Conservation (phyloP, 2,113 vertebrate genomes). For the Amazona guildingii region DNA sequence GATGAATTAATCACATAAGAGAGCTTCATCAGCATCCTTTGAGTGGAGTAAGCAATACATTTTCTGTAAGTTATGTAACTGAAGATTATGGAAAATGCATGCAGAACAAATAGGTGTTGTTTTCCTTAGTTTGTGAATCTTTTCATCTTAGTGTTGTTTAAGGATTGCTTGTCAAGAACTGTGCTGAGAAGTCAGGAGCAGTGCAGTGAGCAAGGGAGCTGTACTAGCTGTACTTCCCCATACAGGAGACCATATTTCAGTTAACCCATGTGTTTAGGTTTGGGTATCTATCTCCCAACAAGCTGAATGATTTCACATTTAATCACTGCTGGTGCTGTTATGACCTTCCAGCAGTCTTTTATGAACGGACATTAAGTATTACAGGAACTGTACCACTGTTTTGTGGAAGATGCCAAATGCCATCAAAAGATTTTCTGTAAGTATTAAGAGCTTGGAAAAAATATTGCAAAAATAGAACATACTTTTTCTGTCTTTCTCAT, state of each 20-base stretch:
- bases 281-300: background rate
- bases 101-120: background rate
- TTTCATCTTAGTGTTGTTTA: background rate
- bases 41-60: background rate
- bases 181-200: background rate
- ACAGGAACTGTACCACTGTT: background rate
- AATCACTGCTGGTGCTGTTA: background rate
- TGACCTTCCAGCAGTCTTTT: background rate
- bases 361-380: background rate
- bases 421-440: background rate
- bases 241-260: background rate
- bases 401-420: background rate
- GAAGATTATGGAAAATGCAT: background rate
- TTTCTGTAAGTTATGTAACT: background rate
- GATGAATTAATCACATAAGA: background rate
- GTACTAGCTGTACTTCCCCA: background rate
- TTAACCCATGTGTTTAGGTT: background rate
- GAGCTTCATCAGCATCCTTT: background rate
- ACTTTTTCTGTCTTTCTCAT: background rate
- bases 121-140: background rate
- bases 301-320: background rate
- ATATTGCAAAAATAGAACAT: background rate
- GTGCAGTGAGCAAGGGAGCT: background rate
- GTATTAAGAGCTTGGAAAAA: background rate
- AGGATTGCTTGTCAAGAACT: background rate